Base-by-base conservation (phyloP, 2,797 vertebrate species). In the Erpetoichthys calabaricus region DNA sequence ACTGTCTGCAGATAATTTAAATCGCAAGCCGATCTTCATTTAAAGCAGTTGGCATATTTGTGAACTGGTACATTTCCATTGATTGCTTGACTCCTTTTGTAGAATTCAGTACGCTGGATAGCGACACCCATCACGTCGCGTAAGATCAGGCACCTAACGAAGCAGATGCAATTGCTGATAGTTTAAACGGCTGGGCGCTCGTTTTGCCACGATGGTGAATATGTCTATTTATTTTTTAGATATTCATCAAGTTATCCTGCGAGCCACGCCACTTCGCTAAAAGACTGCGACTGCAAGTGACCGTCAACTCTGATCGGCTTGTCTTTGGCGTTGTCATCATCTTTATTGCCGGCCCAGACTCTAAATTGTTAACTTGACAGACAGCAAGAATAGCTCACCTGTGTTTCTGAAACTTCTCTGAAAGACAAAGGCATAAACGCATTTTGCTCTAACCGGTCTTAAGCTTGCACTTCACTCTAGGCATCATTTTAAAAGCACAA, bases 241-340 rank as follows among this genome's bases (percentile, higher is more conserved):
- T 65, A 53, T 60, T 63, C 59, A 51, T 55, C 75, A 82, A 80
- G 76, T 85, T 83, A 70, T 70, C 59, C 61, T 57, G 59, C 62
- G 47, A 69, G 63, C 65, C 56, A 65, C 61, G 56, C 63, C 59
- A 53, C 53, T 60, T 60, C 64, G 46, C 47, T 56, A 45, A 66
- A 63, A 63, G 64, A 53, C 67, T 50, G 53, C 49, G 55, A 59
- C 43, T 57, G 49, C 55, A 43, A 46, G 45, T 57, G 25, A 43
- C 9, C 53, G 44, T 42, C 53, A 54, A 5, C 10, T 7, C 51
- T n/a, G n/a, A 9, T 58, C 47, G 52, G 62, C 62, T 47, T 59
- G 61, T 70, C 61, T 56, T 62, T 60, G 62, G 47, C 65, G 56
- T 44, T 66, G 62, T 64, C 43, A 60, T 56, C 63, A 59, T 59